Evolutionary conservation across 1,140 invertebrate species (phyloP).

Genomic region (Neodiprion virginianus): DNA sequence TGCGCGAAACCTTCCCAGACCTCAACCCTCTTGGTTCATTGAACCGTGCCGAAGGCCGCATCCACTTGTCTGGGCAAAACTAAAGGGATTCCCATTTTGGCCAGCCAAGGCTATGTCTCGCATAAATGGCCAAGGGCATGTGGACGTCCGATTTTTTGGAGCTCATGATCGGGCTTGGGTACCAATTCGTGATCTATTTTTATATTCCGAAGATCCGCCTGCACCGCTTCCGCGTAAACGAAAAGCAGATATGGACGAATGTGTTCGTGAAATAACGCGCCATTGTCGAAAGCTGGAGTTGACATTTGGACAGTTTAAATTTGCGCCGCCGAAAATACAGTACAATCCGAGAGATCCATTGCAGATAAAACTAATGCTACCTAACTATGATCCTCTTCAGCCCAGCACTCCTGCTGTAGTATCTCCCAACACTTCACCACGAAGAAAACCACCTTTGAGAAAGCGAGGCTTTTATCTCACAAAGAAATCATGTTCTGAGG

Average conservation of each 20-base stretch:
- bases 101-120: conserved; percentile 89
- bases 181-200: conserved; percentile 80
- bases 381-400: conserved; percentile 61
- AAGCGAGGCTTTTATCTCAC: background rate
- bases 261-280: conserved; percentile 64
- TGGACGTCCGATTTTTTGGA: conserved; percentile 94
- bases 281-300: conserved; percentile 52
- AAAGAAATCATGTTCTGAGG: background rate
- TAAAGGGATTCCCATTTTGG: conserved; percentile 96
- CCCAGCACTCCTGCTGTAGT: background rate
- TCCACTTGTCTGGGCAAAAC: conserved; percentile 88
- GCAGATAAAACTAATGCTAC: conserved; percentile 75
- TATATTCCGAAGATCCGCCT: conserved; percentile 76
- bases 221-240: conserved; percentile 68
- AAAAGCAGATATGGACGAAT: conserved; percentile 68
- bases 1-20: conserved; percentile 77
- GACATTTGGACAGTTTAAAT: conserved; percentile 78
- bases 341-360: conserved; percentile 74
- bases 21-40: conserved; percentile 85
- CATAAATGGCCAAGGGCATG: conserved; percentile 71
- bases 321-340: conserved; percentile 74
- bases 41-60: conserved; percentile 90
- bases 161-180: conserved; percentile 94
- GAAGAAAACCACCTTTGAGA: conserved; percentile 16
- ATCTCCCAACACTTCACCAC: background rate